These are phyloP conservation scores for Dinocampus coccinellae DNA, from an alignment of 2,888 invertebrate species.

Conservation along the genomic window DNA sequence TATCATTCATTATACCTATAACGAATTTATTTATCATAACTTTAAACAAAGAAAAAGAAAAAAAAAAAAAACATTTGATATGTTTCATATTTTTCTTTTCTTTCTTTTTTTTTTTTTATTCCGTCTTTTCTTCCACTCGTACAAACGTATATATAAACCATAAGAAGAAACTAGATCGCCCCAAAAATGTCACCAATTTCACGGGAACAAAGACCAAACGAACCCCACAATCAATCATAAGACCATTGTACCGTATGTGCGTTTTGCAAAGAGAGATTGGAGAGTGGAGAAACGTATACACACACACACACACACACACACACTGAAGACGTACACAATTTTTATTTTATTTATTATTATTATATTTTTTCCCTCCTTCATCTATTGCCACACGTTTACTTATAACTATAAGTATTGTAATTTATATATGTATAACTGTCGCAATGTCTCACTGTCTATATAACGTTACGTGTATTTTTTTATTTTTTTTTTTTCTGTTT, in stretches of 20 bases:
- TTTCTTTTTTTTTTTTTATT: slow-evolving; percentile 6
- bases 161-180: slow-evolving; percentile 20
- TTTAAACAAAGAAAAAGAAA: background rate
- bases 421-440: background rate
- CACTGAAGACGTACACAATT: background rate
- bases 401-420: background rate
- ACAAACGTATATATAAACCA: background rate
- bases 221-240: slow-evolving; percentile 42
- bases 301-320: background rate
- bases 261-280: slow-evolving; percentile 19
- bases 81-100: background rate
- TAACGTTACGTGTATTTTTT: background rate
- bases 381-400: background rate
- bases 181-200: slow-evolving; percentile 32
- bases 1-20: background rate
- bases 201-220: slow-evolving; percentile 24
- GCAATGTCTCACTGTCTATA: background rate
- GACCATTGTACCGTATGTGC: slow-evolving; percentile 35
- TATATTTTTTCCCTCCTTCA: too few relatives aligned
- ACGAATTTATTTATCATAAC: background rate
- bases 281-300: slow-evolving; percentile 9
- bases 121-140: background rate
- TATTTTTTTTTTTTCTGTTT: too few relatives aligned
- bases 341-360: background rate
- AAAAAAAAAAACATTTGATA: background rate